Evolutionary conservation across 2,888 invertebrate species (phyloP).

Genomic region (Epirrhoe tristata): DNA sequence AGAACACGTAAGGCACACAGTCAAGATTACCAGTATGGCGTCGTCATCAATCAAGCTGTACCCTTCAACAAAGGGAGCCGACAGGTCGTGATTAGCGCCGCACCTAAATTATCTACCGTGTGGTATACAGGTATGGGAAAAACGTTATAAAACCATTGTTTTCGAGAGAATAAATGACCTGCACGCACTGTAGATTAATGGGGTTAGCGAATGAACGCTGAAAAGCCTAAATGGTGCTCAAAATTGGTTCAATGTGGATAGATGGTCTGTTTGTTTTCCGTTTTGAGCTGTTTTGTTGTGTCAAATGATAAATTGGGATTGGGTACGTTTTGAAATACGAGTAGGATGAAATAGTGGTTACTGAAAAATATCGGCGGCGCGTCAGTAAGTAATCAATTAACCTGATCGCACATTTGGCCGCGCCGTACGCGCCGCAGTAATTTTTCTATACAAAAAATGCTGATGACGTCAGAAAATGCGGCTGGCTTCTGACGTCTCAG

Average conservation of each 20-base stretch:
- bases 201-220: constrained; percentile 25
- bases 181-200: constrained; percentile 28
- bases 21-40: constrained; percentile 63
- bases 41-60: constrained; percentile 73
- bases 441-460: too few species aligned
- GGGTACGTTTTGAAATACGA: not conserved
- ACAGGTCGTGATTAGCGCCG: constrained; percentile 73
- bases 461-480: too few species aligned
- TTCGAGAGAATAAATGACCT: constrained; percentile 22
- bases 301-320: constrained; percentile 13
- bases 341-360: constrained; percentile 1
- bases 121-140: constrained; percentile 31
- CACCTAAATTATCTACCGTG: constrained; percentile 68
- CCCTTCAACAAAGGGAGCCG: constrained; percentile 67
- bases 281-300: constrained; percentile 22
- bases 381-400: too few species aligned
- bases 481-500: too few species aligned
- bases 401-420: too few species aligned
- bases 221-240: constrained; percentile 29
- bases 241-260: constrained; percentile 23
- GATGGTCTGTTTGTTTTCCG: constrained; percentile 19
- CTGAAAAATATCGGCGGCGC: not conserved
- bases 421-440: too few species aligned
- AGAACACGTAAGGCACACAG: constrained; percentile 29
- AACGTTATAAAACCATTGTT: constrained; percentile 33